Percentiles rank a stretch among this genome's conserved stretches.
phyloP scores from a whole-genome alignment of 2,113 vertebrate species.

The Merops nubicus region DNA sequence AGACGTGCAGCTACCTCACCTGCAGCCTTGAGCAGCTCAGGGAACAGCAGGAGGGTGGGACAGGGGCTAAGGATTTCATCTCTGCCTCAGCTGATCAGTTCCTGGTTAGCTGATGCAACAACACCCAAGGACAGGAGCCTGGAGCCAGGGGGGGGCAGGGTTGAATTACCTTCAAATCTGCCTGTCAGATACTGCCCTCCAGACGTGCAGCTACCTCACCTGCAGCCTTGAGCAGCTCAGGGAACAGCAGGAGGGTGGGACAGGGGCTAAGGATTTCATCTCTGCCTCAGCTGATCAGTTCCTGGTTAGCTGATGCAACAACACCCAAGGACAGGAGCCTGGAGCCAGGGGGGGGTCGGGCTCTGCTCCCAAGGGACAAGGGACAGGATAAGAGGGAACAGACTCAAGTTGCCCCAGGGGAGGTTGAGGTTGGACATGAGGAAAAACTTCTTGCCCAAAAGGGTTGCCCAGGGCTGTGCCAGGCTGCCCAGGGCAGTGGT shows the following conservation, averaged over 20 bases:
- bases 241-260: not conserved
- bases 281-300: not conserved
- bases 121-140: not conserved
- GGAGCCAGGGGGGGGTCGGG: no score
- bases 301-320: not conserved
- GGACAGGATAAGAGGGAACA: no score
- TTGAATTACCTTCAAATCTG: not conserved
- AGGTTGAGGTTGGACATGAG: no score
- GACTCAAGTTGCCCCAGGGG: no score
- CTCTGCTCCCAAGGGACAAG: no score
- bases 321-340: not conserved
- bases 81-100: not conserved
- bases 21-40: fast-evolving
- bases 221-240: fast-evolving
- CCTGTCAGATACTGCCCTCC: not conserved
- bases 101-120: not conserved
- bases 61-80: not conserved
- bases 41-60: not conserved
- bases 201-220: not conserved
- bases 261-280: not conserved
- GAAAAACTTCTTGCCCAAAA: no score
- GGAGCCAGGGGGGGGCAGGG: no score
- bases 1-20: not conserved
- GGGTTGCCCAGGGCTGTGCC: no score
- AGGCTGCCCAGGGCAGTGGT: no score